Evolutionary conservation across 2,797 vertebrate species (phyloP).

Genomic region (Pipistrellus kuhlii): DNA sequence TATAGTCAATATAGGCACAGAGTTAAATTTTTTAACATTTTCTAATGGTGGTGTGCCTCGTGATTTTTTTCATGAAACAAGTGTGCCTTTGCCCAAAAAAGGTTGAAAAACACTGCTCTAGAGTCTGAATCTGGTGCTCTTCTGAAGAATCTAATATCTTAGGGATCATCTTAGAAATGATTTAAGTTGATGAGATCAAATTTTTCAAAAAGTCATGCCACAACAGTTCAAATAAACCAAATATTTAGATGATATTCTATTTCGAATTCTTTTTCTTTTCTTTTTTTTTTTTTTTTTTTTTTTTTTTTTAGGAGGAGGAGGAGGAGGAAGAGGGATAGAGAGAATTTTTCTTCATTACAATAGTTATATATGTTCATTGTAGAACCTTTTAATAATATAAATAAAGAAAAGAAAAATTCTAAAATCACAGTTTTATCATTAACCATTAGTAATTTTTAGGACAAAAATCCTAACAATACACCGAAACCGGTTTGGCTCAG

Average conservation of each 20-base stretch:
- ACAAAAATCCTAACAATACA: background rate
- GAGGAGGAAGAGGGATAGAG: background rate
- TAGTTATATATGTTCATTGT: background rate
- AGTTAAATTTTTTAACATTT: too few species aligned
- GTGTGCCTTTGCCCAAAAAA: too few species aligned
- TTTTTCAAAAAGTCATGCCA: slow-evolving; percentile 18
- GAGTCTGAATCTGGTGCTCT: background rate
- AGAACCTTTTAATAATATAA: background rate
- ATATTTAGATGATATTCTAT: background rate
- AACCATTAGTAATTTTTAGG: background rate
- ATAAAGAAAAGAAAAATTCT: slow-evolving; percentile 1
- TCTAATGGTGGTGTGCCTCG: too few species aligned
- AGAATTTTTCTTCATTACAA: background rate
- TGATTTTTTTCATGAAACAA: too few species aligned
- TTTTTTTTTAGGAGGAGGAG: too few species aligned
- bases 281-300: background rate
- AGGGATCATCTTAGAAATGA: background rate
- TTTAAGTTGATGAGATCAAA: background rate
- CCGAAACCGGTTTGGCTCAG: too few species aligned
- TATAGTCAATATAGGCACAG: too few species aligned
- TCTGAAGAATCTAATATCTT: background rate
- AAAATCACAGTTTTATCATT: background rate
- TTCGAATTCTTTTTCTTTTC: background rate
- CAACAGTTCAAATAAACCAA: background rate
- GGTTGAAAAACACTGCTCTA: too few species aligned